Conservation (phyloP, 2,888 invertebrate genomes). For the Hetaerina titia region DNA sequence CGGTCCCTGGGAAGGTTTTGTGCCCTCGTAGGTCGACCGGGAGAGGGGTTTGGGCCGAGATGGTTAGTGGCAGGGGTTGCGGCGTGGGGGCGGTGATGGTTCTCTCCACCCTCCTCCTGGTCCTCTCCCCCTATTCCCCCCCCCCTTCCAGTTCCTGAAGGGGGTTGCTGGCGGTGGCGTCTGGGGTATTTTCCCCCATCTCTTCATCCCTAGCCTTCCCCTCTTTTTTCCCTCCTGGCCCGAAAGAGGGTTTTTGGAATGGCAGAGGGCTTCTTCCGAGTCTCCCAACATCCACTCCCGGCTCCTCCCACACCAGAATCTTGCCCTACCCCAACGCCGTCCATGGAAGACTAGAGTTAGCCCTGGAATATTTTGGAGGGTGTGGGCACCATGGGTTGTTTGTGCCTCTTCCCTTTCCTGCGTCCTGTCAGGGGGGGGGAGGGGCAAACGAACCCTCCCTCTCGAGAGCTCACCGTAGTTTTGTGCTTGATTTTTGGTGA, state of each 20-base stretch:
- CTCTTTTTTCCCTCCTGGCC: slow-evolving; percentile 26
- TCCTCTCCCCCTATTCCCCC: background rate
- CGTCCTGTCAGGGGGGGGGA: background rate
- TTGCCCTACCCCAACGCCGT: slow-evolving; percentile 62
- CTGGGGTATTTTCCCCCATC: slow-evolving; percentile 33
- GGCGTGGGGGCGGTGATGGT: background rate
- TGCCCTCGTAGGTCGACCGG: background rate
- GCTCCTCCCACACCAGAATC: background rate
- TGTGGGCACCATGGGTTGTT: slow-evolving; percentile 16
- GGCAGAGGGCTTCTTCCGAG: slow-evolving; percentile 21
- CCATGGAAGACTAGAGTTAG: slow-evolving; percentile 63
- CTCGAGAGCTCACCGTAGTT: background rate
- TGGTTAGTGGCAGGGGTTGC: background rate
- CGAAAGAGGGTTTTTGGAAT: background rate
- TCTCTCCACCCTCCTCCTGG: background rate
- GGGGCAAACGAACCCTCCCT: background rate
- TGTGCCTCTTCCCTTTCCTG: background rate
- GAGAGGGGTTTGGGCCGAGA: background rate
- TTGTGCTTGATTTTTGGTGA: background rate
- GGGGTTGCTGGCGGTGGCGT: background rate
- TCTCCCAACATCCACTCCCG: background rate
- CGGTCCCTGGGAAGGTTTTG: slow-evolving; percentile 37
- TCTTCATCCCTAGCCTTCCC: slow-evolving; percentile 46
- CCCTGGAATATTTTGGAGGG: background rate
- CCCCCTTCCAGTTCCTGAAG: background rate